Percentiles rank a stretch among this genome's conserved stretches.
Evolutionary conservation across 2,888 invertebrate genomes (phyloP).

Genomic region (Aphidoletes aphidimyza): DNA sequence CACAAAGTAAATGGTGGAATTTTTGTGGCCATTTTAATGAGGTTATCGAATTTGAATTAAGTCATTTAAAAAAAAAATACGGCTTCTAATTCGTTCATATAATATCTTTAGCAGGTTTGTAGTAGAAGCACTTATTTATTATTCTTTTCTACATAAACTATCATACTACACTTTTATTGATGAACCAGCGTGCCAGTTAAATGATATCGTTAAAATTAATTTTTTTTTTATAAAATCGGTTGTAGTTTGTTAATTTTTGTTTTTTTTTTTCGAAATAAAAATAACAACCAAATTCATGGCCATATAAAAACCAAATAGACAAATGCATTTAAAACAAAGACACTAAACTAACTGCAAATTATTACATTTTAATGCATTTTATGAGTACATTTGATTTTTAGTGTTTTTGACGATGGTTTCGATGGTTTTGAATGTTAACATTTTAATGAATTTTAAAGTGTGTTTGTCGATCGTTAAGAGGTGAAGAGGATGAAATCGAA

Average conservation of each 20-base stretch:
- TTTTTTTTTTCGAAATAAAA: no score
- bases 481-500: no score
- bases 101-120: no score
- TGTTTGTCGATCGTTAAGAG: no score
- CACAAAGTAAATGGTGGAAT: not conserved
- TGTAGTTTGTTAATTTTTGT: no score
- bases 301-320: not conserved
- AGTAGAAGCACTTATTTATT: no score
- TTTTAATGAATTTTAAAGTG: no score
- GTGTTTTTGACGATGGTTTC: not conserved
- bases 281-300: no score
- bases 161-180: not conserved
- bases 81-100: not conserved
- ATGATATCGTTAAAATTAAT: conserved; percentile 1
- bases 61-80: not conserved
- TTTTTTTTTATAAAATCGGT: no score
- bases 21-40: not conserved
- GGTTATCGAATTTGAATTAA: conserved; percentile 3
- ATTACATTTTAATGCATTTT: conserved; percentile 2
- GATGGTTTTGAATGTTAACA: no score
- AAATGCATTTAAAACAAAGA: not conserved
- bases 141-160: not conserved
- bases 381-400: conserved; percentile 44
- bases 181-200: not conserved
- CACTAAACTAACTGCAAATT: not conserved